Evolutionary conservation across 1,140 invertebrate species (phyloP), one percentile per base, ranked within the genome.

Genomic region (Zaprionus tsacasi): DNA sequence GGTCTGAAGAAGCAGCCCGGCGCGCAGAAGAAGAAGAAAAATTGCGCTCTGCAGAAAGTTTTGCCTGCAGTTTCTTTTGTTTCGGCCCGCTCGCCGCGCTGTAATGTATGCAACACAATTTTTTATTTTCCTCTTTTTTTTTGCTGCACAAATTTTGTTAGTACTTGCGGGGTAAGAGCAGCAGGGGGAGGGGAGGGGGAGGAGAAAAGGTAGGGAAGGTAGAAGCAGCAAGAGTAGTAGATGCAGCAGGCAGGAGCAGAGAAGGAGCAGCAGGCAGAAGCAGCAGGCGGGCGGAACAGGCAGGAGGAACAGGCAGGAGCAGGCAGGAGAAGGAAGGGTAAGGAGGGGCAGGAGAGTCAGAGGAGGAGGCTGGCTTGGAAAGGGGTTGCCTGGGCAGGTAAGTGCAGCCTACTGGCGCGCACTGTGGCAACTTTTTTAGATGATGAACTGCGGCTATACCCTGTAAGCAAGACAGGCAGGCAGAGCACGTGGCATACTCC

Each of bases 51-150:
- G 70, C 77, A 88, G 82, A 87, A 87, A 89, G 83, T 87, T 87
- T 70, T 70, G 83, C 61, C 80, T 88, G 85, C 83, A 88, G 83
- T 89, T 88, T 88, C 85, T 88, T 88, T 88, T 88, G 85, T 88
- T 89, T 88, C 89, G 85, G 85, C 85, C 70, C 81, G 85, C 85
- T 69, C 86, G 85, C 85, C 85, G 13, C 40, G 40, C 40, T 30
- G 85, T 88, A 85, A 89, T 89, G 78, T 90, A 81, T 88, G 85
- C 85, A 89, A 81, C 85, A 88, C 80, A 85, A 85, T 77, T 83
- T 83, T 80, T 70, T 61, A 48, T 72, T 77, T 57, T 63, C 65
- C 81, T 86, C 79, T 87, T 87, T 87, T 86, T 83, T 87, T 87
- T 58, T 70, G 66, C 71, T 83, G 82, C 54, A 70, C n/a, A 76